Base-by-base conservation (phyloP, 2,797 vertebrate genomes). In the Ceyx erithaca region DNA sequence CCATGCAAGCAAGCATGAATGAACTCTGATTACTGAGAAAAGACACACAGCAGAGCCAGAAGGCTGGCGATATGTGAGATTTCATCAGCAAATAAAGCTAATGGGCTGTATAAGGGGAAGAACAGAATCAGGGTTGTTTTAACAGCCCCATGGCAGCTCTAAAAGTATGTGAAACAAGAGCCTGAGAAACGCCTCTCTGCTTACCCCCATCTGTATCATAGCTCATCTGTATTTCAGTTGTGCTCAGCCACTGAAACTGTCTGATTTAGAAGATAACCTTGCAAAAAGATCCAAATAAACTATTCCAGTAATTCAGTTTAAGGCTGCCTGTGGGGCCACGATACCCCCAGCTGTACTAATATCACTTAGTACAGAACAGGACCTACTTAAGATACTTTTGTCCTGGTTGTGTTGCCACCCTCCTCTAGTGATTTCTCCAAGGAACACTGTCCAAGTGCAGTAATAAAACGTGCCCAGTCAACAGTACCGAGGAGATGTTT, bases 161-260 rank as follows among this genome's bases (percentile, higher is more conserved):
- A 57, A 22, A 71, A 76, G 45, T 6, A 55, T 2, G 7, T 46
- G 14, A 90, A 90, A 55, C 10, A 70, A 45, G 43, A 59, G 45
- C 35, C 64, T 61, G n/a, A 79, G 78, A 80, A 90, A 86, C 3
- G 11, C 23, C 14, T 28, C n/a, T 41, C 28, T 18, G 12, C 40
- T 46, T n/a, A 66, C 7, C 13, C 55, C 25, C 4, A 2, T 26
- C 22, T 0, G 0, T 5, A 28, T 18, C 28, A 76, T 0, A 0
- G n/a, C 28, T 61, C 37, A 79, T 48, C 76, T 57, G 30, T 21
- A 40, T 31, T 71, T 64, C 67, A 59, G 19, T 10, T 63, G 35
- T 14, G 58, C 57, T 76, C 37, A 61, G n/a, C 19, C 57, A 90
- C 25, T 1, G 2, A 19, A 85, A 73, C 0, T 0, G 37, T 18